These are phyloP conservation scores for Aptenodytes forsteri DNA, from an alignment of 2,113 vertebrate species.

Conservation along the genomic window DNA sequence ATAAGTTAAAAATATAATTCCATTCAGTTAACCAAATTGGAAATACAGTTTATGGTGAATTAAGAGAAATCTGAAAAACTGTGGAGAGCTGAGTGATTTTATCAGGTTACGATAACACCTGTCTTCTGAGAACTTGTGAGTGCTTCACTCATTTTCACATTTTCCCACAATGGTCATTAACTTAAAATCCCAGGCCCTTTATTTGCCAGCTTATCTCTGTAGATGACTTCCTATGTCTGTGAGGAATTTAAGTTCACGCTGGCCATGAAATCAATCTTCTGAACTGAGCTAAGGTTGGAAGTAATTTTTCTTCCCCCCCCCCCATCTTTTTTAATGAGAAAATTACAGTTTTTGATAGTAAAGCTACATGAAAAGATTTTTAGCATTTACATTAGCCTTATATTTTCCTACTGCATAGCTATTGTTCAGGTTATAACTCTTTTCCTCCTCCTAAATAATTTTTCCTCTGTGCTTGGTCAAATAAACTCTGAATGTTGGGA, in stretches of 20 bases:
- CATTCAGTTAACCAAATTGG: neutral
- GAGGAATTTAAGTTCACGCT: neutral
- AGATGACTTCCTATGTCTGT: neutral
- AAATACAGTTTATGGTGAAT: neutral
- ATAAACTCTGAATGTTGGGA: neutral
- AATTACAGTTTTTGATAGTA: neutral
- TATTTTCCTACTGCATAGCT: neutral
- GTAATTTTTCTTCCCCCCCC: neutral
- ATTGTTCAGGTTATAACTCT: neutral
- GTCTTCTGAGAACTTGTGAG: neutral
- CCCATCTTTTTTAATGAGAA: neutral
- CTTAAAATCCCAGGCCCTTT: neutral
- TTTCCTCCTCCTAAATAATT: neutral
- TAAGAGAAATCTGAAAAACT: neutral
- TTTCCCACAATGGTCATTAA: neutral
- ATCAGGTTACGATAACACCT: neutral
- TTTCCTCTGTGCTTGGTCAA: neutral
- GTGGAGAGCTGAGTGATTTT: neutral
- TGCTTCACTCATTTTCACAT: neutral
- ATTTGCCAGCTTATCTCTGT: neutral
- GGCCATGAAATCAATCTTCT: neutral
- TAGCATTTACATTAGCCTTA: neutral
- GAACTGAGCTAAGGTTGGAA: neutral
- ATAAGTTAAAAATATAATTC: neutral
- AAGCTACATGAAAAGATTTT: neutral